Evolutionary conservation across 30 jellyfish, hydroid and myxozoan species (phyloP).

Genomic region (Aurelia aurita complex sp. Pacific): DNA sequence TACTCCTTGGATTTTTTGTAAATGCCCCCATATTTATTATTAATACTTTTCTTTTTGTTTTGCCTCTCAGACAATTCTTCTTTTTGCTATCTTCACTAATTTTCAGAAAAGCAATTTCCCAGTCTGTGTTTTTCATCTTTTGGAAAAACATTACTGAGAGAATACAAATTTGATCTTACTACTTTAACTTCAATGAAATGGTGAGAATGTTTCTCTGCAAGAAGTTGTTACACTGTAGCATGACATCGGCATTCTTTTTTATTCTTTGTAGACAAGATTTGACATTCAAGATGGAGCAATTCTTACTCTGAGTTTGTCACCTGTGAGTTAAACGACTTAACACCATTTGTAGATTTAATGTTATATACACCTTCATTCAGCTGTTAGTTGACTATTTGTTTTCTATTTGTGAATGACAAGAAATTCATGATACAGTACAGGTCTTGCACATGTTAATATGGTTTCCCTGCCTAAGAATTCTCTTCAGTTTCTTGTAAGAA

Average conservation of each 20-base stretch:
- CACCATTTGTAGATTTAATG: not conserved
- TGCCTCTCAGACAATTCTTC: not conserved
- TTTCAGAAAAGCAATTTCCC: no score
- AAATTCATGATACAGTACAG: no score
- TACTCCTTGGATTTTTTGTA: not conserved
- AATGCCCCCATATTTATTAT: not conserved
- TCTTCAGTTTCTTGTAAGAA: no score
- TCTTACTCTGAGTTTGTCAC: slow-evolving; percentile 78
- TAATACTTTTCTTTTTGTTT: not conserved
- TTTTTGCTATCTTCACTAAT: not conserved
- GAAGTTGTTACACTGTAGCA: not conserved
- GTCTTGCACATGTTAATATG: no score
- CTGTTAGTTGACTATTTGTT: no score
- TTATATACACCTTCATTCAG: not conserved
- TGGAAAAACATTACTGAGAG: no score
- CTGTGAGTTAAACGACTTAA: slow-evolving; percentile 61
- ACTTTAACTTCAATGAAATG: no score
- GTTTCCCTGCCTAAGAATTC: no score
- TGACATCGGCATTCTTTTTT: not conserved
- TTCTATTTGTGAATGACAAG: no score
- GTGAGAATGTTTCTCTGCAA: no score
- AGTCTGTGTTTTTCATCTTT: no score
- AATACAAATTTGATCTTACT: no score
- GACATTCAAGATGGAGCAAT: slow-evolving; percentile 96
- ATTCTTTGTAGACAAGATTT: slow-evolving; percentile 71